Conservation (phyloP, 2,888 invertebrate species). For the Mermis nigrescens region DNA sequence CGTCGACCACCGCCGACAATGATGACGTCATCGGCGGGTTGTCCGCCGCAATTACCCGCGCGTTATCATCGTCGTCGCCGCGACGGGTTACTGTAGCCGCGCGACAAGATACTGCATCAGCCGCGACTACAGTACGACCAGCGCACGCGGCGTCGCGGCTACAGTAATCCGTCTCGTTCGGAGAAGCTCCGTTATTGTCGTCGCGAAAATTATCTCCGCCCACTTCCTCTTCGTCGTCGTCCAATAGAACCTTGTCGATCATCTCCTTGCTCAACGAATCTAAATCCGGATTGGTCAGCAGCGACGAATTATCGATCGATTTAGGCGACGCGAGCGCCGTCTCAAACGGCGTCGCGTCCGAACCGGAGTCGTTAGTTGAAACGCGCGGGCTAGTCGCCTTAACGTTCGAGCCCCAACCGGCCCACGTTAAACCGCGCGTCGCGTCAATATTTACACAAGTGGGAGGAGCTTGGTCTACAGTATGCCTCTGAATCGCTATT, state of each 20-base stretch:
- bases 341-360: neutral
- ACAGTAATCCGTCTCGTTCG: neutral
- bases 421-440: conserved; percentile 7
- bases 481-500: too few species aligned
- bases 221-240: neutral
- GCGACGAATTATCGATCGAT: neutral
- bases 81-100: neutral
- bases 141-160: neutral
- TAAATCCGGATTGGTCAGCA: neutral
- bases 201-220: neutral
- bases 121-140: neutral
- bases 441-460: too few species aligned
- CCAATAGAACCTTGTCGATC: neutral
- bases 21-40: neutral
- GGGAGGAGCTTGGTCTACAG: too few species aligned
- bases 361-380: neutral
- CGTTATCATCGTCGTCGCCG: neutral
- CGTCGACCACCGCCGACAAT: neutral
- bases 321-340: neutral
- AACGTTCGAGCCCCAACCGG: neutral
- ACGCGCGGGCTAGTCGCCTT: neutral
- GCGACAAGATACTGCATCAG: too few species aligned
- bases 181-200: neutral
- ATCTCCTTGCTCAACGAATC: neutral
- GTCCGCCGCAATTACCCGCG: neutral